phyloP scores from a whole-genome alignment of 2,888 invertebrate genomes.

The Zelleria hepariella region DNA sequence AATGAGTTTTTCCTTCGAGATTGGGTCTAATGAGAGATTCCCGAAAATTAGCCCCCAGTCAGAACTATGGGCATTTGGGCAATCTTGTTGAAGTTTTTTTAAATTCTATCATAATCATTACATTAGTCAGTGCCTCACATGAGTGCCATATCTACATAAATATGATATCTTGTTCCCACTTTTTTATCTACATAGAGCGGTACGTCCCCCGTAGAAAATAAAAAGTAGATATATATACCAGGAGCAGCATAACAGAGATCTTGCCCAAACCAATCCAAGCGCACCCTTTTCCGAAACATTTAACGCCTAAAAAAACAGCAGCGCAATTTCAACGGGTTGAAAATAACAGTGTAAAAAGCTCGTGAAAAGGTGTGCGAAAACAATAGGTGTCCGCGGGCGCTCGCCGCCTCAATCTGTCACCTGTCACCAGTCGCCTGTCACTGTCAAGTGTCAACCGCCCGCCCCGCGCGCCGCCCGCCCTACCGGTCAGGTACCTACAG shows the following conservation, averaged over 20 bases:
- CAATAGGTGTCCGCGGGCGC: conserved; percentile 31
- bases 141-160: too few species aligned
- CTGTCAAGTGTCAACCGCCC: conserved; percentile 23
- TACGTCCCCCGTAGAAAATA: too few species aligned
- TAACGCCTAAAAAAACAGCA: neutral
- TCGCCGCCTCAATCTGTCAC: conserved; percentile 60
- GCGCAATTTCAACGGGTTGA: neutral
- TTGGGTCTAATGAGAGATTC: too few species aligned
- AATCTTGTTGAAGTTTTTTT: too few species aligned
- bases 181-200: too few species aligned
- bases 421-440: too few species aligned
- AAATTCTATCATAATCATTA: too few species aligned
- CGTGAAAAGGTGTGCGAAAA: conserved; percentile 10
- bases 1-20: too few species aligned
- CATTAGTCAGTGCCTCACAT: too few species aligned
- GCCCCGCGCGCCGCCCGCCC: neutral
- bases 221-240: neutral
- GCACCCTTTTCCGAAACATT: neutral
- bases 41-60: too few species aligned
- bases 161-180: too few species aligned
- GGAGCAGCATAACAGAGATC: neutral
- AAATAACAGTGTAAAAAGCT: neutral
- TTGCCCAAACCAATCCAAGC: neutral
- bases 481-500: neutral
- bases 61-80: too few species aligned